These are phyloP conservation scores for Meliscaeva auricollis DNA, from an alignment of 2,888 invertebrate species.

Conservation along the genomic window DNA sequence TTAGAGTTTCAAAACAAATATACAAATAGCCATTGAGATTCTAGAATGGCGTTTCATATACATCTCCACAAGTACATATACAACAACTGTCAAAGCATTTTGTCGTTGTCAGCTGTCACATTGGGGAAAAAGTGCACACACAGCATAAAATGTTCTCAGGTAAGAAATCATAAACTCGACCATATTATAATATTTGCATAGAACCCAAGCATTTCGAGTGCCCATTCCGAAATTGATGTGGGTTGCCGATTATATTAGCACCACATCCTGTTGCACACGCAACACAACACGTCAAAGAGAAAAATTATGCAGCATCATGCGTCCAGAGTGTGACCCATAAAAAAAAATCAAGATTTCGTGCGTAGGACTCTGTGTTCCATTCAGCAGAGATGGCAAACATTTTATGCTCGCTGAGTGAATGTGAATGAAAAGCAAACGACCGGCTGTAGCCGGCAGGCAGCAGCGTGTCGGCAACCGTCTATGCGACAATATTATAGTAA, in stretches of 20 bases:
- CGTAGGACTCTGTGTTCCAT: constrained; percentile 53
- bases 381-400: constrained; percentile 18
- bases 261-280: constrained; percentile 66
- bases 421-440: constrained; percentile 54
- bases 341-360: constrained; percentile 33
- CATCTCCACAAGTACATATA: constrained; percentile 4
- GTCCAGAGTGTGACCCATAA: constrained; percentile 42
- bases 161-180: constrained; percentile 58
- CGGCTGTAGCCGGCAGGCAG: too few relatives aligned
- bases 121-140: constrained; percentile 7
- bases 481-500: too few relatives aligned
- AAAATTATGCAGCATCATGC: constrained; percentile 38
- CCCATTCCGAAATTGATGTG: constrained; percentile 42
- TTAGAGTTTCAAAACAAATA: constrained; percentile 67
- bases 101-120: constrained; percentile 51
- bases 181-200: constrained; percentile 10
- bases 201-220: constrained; percentile 35
- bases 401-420: constrained; percentile 27
- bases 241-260: constrained; percentile 61
- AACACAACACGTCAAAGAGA: constrained; percentile 7
- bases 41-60: constrained; percentile 20
- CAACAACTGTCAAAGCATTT: constrained; percentile 39
- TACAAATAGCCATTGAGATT: constrained; percentile 15
- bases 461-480: too few relatives aligned
- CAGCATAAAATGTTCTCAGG: constrained; percentile 19